Evolutionary conservation across 2,797 vertebrate species (phyloP), one percentile per base, ranked within the genome.

Genomic region (Arctocebus calabarensis): DNA sequence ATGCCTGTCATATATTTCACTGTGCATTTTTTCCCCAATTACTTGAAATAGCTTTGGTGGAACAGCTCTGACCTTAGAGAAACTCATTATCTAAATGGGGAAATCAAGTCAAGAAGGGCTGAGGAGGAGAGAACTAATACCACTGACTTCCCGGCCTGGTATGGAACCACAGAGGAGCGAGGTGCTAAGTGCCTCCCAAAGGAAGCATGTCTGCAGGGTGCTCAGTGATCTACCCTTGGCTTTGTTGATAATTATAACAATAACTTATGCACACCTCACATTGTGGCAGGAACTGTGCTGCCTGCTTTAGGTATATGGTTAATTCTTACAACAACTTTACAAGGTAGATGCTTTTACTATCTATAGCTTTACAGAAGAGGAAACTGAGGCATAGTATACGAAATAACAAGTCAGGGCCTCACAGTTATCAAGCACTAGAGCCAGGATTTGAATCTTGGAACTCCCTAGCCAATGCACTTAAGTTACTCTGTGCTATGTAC

Each of bases 71-170:
- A 68, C 20, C 3, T 88, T 68, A 37, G 2, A 48, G 29, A 48
- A 87, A 48, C 43, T 68, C 29, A 1, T 88, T 57, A 73, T 75
- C n/a, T 48, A 20, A 34, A 14, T 71, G 66, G 82, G 57, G 73
- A 87, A 96, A 37, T 87, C 57, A 43, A 91, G 88, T 88, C 94
- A 70, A 57, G 52, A 66, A 71, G 32, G 20, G 22, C 4, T 52
- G 29, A 37, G 57, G 40, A 93, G 59, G 25, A 32, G 8, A 83
- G 13, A 37, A 74, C 74, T 79, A 10, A 74, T 61, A 19, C 27
- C 10, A 1, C 8, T 10, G 61, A 73, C 55, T 78, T 62, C 29
- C 17, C 19, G 13, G 52, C 43, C 32, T 88, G 68, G 16, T n/a
- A 16, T 0, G 11, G 77, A 84, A 40, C 29, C 68, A 29, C 7